phyloP scores from a whole-genome alignment of 1,140 invertebrate species.

The Carcinoscorpius rotundicauda region DNA sequence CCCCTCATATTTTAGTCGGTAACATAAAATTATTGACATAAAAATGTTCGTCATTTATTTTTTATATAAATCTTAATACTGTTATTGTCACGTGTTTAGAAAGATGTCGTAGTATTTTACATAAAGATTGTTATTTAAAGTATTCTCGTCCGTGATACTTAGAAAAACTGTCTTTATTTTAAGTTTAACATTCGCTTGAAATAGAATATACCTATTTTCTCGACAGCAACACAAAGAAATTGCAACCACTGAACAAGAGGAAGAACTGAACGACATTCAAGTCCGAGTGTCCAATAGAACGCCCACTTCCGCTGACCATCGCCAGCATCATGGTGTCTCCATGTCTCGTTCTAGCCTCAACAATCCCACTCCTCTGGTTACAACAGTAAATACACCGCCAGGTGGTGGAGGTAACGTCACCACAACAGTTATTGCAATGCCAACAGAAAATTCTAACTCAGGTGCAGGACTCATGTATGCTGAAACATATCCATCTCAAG shows the following conservation, averaged over 20 bases:
- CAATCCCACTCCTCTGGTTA: background rate
- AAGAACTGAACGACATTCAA: slow-evolving; percentile 40
- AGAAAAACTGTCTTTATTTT: too few relatives aligned
- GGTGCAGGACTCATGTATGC: background rate
- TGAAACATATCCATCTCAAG: too few relatives aligned
- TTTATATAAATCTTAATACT: too few relatives aligned
- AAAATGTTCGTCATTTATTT: too few relatives aligned
- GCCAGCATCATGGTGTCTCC: background rate
- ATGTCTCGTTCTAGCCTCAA: slow-evolving; percentile 1
- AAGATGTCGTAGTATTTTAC: too few relatives aligned
- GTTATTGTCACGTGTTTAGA: too few relatives aligned
- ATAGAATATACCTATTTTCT: too few relatives aligned
- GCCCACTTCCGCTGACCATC: slow-evolving; percentile 17
- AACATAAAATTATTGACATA: too few relatives aligned
- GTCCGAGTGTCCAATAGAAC: slow-evolving; percentile 34
- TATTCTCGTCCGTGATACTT: too few relatives aligned
- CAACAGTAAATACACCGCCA: background rate
- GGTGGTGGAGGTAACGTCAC: background rate
- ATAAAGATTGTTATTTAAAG: too few relatives aligned
- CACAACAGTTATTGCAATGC: background rate
- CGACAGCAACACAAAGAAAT: slow-evolving; percentile 30
- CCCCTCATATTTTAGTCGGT: too few relatives aligned
- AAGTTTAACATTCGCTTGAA: too few relatives aligned
- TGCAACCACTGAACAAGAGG: slow-evolving; percentile 31
- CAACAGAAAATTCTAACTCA: background rate